Base-by-base conservation (phyloP, 2,113 vertebrate genomes). In the Polyodon spathula region DNA sequence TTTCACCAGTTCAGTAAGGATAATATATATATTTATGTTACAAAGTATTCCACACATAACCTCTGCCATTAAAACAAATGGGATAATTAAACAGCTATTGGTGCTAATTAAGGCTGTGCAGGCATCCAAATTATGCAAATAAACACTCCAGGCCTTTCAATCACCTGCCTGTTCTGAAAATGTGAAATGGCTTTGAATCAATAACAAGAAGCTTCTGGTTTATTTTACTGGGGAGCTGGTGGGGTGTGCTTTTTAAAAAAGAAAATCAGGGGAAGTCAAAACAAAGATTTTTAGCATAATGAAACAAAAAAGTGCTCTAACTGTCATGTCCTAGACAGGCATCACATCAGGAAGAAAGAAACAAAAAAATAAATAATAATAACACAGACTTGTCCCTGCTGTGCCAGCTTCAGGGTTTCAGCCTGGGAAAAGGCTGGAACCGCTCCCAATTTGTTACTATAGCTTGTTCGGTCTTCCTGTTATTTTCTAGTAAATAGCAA, bases 401-500 rank as follows among this genome's bases (percentile, higher is more conserved):
- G 40, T 64, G 62, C 58, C 66, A 72, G 65, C 72, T 70, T 63
- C 69, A 72, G 75, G 73, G 70, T 73, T 66, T 76, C 64, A 67
- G 68, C 70, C 72, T 73, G 69, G 50, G 59, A 54, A 74, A 63
- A 61, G 66, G 44, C 43, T 69, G 55, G 67, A 65, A 39, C 68
- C 74, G 63, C 74, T 71, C 69, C 53, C 5, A 58, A 56, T 73
- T 73, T 71, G 61, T 10, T 59, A 56, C 0, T 65, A 11, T 10
- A 65, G 66, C 48, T 9, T 40, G n/a, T 65, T 60, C 67, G 56
- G 55, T 8, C 58, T 73, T 75, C 66, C 68, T 69, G 80, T 86
- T 78, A 73, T 80, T 84, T 80, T 76, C 73, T 77, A 73, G 76
- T 81, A 77, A 78, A 78, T 60, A 70, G 67, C 53, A 66, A 59